A percentile compares a stretch with the other conserved stretches of the same genome.
Conservation (phyloP, 2,797 vertebrate genomes). For the Gallinago solitaria region DNA sequence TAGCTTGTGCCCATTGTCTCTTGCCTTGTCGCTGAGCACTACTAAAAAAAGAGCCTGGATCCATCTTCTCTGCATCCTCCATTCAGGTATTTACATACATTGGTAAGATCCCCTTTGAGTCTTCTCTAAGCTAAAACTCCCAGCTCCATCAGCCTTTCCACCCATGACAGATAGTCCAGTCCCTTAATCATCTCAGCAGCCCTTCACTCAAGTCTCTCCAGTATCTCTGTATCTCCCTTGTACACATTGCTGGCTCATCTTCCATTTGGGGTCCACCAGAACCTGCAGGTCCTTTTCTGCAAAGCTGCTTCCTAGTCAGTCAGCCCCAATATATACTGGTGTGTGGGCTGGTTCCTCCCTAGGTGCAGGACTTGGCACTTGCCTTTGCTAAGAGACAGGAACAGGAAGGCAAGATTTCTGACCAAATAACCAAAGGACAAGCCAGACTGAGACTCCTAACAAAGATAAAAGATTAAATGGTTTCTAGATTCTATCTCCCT, state of each 20-base stretch:
- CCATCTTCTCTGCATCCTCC: not conserved
- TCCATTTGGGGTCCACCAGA: not conserved
- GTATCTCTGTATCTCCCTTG: not conserved
- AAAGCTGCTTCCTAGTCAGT: not conserved
- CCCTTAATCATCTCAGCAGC: not conserved
- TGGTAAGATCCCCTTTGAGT: not conserved
- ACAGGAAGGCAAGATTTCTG: not conserved
- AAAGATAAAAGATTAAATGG: not conserved
- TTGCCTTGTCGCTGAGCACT: not conserved
- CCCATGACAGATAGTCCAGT: not conserved
- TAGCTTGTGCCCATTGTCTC: not conserved
- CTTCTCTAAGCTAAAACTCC: not conserved
- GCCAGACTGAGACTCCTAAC: not conserved
- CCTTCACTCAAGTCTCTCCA: accelerated
- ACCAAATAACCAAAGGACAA: not conserved
- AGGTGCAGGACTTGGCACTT: not conserved
- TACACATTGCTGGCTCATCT: not conserved
- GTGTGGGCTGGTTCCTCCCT: not conserved
- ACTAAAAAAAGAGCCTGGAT: not conserved
- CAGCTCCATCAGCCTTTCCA: not conserved
- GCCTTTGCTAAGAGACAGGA: not conserved
- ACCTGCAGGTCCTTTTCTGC: not conserved
- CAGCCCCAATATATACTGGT: not conserved
- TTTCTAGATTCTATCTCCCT: not conserved
- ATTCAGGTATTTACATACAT: not conserved